A percentile compares a stretch with the other conserved stretches of the same genome.
These are phyloP conservation scores for Macrochelys suwanniensis DNA, from an alignment of 2,797 vertebrate genomes.

Conservation along the genomic window DNA sequence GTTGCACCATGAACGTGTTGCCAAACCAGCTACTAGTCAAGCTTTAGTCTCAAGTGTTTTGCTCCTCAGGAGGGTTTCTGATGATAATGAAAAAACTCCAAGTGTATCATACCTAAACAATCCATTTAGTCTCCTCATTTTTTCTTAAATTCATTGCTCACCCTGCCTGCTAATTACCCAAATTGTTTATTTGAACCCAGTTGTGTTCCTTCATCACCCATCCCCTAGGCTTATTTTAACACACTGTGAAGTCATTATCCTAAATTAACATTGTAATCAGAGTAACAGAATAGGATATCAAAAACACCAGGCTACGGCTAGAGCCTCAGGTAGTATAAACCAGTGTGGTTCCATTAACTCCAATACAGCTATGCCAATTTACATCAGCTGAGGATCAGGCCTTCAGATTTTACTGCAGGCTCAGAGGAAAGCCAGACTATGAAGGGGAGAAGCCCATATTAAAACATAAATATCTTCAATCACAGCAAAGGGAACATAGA, in stretches of 20 bases:
- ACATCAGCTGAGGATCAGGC: constrained; percentile 72
- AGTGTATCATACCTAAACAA: neutral
- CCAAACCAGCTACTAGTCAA: neutral
- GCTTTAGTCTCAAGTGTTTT: neutral
- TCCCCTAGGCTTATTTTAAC: constrained; percentile 56
- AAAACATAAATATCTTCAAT: constrained; percentile 71
- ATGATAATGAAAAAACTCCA: neutral
- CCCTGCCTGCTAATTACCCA: neutral
- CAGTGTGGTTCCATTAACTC: constrained; percentile 56
- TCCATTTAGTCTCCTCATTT: neutral
- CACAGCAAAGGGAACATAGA: constrained; percentile 59
- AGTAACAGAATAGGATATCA: constrained; percentile 22
- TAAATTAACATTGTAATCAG: constrained; percentile 63
- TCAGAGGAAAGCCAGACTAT: constrained; percentile 41
- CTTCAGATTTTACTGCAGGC: constrained; percentile 57
- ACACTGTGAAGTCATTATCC: constrained; percentile 26
- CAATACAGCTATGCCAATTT: constrained; percentile 53
- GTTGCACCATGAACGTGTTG: neutral
- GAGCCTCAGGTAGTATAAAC: constrained; percentile 65
- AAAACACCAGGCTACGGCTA: constrained; percentile 43
- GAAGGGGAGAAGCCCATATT: constrained; percentile 62
- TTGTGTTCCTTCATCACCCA: constrained; percentile 66
- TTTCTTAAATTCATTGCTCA: neutral
- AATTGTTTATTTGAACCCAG: neutral
- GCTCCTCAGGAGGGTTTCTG: neutral